Conservation (phyloP, 2,888 invertebrate genomes). For the Anagyrus pseudococci region DNA sequence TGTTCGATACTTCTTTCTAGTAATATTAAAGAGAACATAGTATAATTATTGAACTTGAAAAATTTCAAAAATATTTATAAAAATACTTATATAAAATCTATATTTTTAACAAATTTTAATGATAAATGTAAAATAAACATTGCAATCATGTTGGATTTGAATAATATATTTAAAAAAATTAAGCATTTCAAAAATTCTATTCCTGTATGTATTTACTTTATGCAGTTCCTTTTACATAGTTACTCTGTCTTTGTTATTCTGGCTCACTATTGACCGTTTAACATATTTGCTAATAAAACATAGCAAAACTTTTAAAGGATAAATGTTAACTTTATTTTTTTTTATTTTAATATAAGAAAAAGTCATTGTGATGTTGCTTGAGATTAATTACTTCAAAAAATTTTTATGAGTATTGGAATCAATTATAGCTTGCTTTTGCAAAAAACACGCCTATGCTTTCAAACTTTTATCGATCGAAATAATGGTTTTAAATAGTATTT, state of each 20-base stretch:
- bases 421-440: conserved; percentile 26
- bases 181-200: conserved; percentile 24
- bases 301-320: background rate
- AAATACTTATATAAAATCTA: conserved; percentile 2
- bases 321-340: background rate
- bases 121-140: background rate
- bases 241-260: conserved; percentile 7
- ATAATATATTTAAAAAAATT: conserved; percentile 4
- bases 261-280: background rate
- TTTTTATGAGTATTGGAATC: conserved; percentile 23
- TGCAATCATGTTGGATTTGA: background rate
- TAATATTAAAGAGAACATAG: no score
- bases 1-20: background rate
- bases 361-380: conserved; percentile 8
- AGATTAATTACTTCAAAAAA: conserved; percentile 4
- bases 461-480: no score
- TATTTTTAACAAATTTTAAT: background rate
- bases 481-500: no score
- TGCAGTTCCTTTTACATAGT: conserved; percentile 8
- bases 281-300: conserved; percentile 3
- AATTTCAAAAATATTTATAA: background rate
- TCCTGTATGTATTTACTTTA: background rate
- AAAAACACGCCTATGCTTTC: no score
- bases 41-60: background rate
- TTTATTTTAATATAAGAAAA: background rate